Percentiles rank a stretch among this genome's conserved stretches.
phyloP scores from a whole-genome alignment of 2,113 vertebrate species.

The Lagopus muta region DNA sequence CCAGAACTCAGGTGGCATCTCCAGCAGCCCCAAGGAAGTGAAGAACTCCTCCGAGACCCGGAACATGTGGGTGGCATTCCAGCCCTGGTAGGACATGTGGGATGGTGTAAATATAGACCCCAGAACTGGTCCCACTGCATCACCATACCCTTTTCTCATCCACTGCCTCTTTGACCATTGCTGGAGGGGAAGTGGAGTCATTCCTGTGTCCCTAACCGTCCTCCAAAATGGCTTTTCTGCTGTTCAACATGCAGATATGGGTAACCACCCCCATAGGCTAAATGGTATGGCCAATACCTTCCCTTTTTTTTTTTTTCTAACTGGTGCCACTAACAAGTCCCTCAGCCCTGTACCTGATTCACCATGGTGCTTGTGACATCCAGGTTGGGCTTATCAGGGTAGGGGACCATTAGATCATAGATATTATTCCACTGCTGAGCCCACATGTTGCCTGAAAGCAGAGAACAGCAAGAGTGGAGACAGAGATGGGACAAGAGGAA shows the following conservation, averaged over 20 bases:
- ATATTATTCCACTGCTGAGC: conserved; percentile 96
- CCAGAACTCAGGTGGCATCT: conserved; percentile 94
- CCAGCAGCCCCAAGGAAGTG: conserved; percentile 84
- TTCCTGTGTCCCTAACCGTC: neutral
- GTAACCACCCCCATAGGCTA: neutral
- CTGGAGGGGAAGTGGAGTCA: rapidly evolving
- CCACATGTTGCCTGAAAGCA: conserved; percentile 93
- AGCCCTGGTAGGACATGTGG: conserved; percentile 78
- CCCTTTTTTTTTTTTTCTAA: neutral
- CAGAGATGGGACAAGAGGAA: neutral
- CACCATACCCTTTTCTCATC: neutral
- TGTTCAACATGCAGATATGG: neutral
- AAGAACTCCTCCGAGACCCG: conserved; percentile 91
- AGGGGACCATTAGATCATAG: conserved; percentile 91
- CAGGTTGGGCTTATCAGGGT: conserved; percentile 87
- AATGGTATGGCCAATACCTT: neutral
- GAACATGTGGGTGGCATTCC: conserved; percentile 91
- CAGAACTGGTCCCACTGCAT: neutral
- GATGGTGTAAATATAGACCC: rapidly evolving
- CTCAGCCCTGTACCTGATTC: conserved; percentile 77
- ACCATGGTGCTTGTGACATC: conserved; percentile 90
- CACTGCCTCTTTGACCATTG: neutral
- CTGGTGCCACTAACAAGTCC: neutral
- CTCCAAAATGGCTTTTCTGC: neutral
- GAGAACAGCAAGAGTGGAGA: neutral